These are phyloP conservation scores for Plecotus auritus DNA, from an alignment of 2,113 vertebrate genomes.

Conservation along the genomic window DNA sequence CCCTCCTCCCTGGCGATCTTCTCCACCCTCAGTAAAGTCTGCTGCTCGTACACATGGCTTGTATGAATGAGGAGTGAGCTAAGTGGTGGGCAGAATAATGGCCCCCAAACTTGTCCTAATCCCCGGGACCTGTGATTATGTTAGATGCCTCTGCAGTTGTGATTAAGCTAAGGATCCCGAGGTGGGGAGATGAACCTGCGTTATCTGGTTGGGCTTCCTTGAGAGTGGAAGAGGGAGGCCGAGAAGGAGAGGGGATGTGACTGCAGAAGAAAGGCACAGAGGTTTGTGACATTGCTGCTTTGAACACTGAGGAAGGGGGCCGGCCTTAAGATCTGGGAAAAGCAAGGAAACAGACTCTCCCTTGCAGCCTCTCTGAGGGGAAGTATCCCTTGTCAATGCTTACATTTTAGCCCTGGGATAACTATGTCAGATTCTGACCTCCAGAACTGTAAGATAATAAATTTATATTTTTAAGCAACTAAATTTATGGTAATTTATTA, in stretches of 20 bases:
- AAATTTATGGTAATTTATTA: background rate
- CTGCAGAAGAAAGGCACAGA: background rate
- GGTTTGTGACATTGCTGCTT: background rate
- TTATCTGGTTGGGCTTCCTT: background rate
- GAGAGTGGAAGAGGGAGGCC: background rate
- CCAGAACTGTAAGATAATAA: background rate
- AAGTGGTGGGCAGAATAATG: background rate
- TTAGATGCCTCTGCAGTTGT: background rate
- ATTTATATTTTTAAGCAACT: background rate
- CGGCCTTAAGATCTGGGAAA: background rate
- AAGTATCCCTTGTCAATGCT: no score
- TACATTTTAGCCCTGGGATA: background rate
- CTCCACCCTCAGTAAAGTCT: background rate
- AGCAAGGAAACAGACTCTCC: background rate
- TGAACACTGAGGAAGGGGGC: background rate
- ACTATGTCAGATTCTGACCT: background rate
- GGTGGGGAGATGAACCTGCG: background rate
- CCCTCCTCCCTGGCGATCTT: rapidly evolving
- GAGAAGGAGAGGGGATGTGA: background rate
- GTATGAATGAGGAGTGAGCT: background rate
- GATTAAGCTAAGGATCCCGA: background rate
- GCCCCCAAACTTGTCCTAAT: background rate
- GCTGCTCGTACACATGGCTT: background rate
- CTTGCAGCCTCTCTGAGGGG: background rate
- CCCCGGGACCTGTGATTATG: background rate